Evolutionary conservation across 2,797 vertebrate genomes (phyloP).

Genomic region (Pipistrellus nathusii): DNA sequence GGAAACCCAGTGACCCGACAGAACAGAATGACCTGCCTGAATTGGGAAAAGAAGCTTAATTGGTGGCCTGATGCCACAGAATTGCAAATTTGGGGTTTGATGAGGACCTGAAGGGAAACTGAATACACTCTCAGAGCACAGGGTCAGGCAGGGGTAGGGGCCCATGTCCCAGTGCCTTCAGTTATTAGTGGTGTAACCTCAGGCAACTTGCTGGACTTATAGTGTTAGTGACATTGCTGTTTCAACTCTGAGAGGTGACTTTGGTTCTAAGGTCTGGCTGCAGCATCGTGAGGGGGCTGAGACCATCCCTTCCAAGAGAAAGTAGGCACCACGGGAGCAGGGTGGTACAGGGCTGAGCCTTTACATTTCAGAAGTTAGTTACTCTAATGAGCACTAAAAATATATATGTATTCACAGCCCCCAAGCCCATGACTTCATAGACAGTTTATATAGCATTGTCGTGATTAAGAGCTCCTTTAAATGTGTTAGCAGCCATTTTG

Average conservation of each 20-base stretch:
- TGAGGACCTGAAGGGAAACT: neutral
- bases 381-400: neutral
- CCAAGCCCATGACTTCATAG: neutral
- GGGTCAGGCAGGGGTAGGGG: neutral
- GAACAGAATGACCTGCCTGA: slow-evolving; percentile 23
- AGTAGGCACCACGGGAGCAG: accelerated
- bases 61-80: neutral
- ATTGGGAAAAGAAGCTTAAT: slow-evolving; percentile 47
- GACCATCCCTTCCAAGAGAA: neutral
- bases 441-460: neutral
- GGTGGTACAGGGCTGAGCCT: neutral
- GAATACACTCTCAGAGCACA: neutral
- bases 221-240: neutral
- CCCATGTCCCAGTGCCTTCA: neutral
- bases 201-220: neutral
- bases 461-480: neutral
- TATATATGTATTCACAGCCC: neutral
- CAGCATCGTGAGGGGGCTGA: neutral
- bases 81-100: neutral
- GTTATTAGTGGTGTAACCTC: neutral
- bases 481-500: neutral
- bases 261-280: neutral
- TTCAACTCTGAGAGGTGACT: slow-evolving; percentile 10
- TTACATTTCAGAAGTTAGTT: neutral
- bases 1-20: neutral